These are phyloP conservation scores for Mus spretus DNA, from an alignment of 2,797 vertebrate species.

Conservation along the genomic window DNA sequence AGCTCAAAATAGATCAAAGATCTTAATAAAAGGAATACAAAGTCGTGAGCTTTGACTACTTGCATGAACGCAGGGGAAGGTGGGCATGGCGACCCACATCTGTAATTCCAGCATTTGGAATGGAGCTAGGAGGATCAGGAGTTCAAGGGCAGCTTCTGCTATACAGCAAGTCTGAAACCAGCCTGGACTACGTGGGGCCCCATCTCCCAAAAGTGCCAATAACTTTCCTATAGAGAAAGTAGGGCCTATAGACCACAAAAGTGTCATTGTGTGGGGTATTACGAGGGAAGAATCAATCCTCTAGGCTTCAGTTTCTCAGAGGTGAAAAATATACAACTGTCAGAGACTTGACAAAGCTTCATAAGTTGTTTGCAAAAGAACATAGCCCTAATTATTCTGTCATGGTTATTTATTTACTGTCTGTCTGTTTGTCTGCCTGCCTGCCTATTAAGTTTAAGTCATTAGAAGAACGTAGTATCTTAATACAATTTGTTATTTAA, in stretches of 20 bases:
- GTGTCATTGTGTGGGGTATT: neutral
- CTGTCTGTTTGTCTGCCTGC: neutral
- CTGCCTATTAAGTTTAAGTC: neutral
- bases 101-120: neutral
- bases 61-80: neutral
- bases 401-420: neutral
- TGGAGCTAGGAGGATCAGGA: neutral
- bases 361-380: neutral
- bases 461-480: neutral
- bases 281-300: fast-evolving
- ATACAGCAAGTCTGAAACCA: neutral
- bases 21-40: neutral
- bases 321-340: neutral
- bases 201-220: neutral
- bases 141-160: neutral
- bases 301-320: neutral
- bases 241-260: neutral
- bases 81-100: neutral
- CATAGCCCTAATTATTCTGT: neutral
- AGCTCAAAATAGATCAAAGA: neutral
- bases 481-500: neutral
- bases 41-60: neutral
- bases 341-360: neutral
- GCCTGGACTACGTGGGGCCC: neutral
- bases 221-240: neutral